phyloP scores from a whole-genome alignment of 2,888 invertebrate genomes.

The Drosophila fungiperda region DNA sequence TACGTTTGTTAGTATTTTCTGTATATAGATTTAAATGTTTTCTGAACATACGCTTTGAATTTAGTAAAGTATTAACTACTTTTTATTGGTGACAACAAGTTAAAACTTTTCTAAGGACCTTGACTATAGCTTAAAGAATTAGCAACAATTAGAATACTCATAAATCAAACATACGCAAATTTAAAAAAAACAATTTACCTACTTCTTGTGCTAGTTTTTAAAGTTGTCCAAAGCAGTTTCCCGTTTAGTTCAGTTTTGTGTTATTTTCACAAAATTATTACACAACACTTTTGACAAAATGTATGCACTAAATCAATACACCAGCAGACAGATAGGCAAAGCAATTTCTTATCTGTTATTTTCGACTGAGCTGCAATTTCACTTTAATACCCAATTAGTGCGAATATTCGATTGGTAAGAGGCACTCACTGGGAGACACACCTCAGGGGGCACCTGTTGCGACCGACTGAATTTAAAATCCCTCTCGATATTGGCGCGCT shows the following conservation, averaged over 20 bases:
- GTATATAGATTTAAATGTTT: not conserved
- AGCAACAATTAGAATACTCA: constrained; percentile 32
- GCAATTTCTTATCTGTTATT: not conserved
- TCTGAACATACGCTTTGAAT: not conserved
- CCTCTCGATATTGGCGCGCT: constrained; percentile 59
- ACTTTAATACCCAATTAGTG: constrained; percentile 37
- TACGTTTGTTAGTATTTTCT: not conserved
- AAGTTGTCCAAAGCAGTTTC: not conserved
- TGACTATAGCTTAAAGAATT: not conserved
- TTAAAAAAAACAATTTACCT: constrained; percentile 22
- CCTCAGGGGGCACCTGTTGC: constrained; percentile 54
- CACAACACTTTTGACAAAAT: constrained; percentile 5
- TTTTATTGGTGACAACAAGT: not conserved
- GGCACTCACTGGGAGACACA: constrained; percentile 17
- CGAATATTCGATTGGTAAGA: constrained; percentile 12
- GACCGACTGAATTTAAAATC: constrained; percentile 33
- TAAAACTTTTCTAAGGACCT: constrained; percentile 5
- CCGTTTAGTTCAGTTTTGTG: not conserved
- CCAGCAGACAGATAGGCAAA: not conserved
- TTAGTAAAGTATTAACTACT: not conserved
- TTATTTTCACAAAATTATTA: not conserved
- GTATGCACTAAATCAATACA: not conserved
- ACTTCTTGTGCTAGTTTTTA: not conserved
- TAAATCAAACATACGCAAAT: constrained; percentile 15
- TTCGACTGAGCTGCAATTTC: constrained; percentile 37